phyloP scores from a whole-genome alignment of 1,140 invertebrate species.

The Stenopsyche tienmushanensis region DNA sequence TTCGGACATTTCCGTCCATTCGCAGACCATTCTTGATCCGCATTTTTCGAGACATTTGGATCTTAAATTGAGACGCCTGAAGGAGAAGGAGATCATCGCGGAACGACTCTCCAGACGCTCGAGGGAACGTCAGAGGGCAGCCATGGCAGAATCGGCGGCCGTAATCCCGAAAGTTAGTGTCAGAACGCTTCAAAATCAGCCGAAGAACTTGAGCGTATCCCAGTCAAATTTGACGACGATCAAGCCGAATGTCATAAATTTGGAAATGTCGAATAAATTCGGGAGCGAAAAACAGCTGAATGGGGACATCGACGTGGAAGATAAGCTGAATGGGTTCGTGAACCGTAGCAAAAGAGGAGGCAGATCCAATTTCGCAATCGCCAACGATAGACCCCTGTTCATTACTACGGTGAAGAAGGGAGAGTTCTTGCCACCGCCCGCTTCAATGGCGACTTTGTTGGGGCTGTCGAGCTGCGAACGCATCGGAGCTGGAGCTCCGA shows the following conservation, averaged over 20 bases:
- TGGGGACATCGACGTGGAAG: conserved; percentile 22
- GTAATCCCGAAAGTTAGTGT: conserved; percentile 41
- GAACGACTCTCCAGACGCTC: conserved; percentile 48
- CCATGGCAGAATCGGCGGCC: conserved; percentile 46
- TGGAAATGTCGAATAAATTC: conserved; percentile 19
- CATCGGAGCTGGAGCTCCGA: conserved; percentile 48
- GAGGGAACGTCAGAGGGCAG: conserved; percentile 39
- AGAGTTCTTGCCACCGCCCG: conserved; percentile 74
- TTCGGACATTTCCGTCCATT: conserved; percentile 42
- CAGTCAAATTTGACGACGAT: conserved; percentile 42
- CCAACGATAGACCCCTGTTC: conserved; percentile 59
- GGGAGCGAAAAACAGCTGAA: conserved; percentile 7
- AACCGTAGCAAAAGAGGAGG: conserved; percentile 27
- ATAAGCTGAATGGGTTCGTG: conserved; percentile 40
- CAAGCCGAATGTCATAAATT: conserved; percentile 32
- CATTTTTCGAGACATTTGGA: conserved; percentile 66
- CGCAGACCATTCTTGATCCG: conserved; percentile 49
- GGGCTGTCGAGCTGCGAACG: conserved; percentile 55
- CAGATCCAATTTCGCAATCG: conserved; percentile 35
- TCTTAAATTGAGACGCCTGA: conserved; percentile 63
- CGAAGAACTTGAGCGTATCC: conserved; percentile 44
- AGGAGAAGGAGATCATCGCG: conserved; percentile 57
- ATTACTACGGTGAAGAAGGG: conserved; percentile 77
- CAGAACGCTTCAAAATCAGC: too few species aligned
- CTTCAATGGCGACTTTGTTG: conserved; percentile 66